Evolutionary conservation across 2,113 vertebrate species (phyloP), one percentile per base, ranked within the genome.

Genomic region (Xiphorhynchus elegans): DNA sequence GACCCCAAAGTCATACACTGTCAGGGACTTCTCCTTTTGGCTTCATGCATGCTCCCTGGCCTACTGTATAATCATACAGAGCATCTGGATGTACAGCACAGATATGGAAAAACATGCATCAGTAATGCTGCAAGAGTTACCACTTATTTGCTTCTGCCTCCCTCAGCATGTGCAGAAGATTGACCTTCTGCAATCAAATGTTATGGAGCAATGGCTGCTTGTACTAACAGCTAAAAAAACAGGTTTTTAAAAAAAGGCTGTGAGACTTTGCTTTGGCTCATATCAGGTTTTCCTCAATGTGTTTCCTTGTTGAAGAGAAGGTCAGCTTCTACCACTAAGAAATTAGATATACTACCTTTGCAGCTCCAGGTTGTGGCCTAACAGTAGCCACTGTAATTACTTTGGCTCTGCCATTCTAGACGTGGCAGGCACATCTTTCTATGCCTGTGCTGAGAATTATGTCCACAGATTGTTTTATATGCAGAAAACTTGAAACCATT

Each of bases 201-300:
- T 53, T 78, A 7, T 2, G 7, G 40, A n/a, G 6, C 42, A 85
- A 56, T 31, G 31, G 6, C 19, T 72, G 28, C 55, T 95, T 69
- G 49, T 76, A 83, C 58, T 58, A 85, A 80, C 75, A 95, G 46
- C 63, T 88, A n/a, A 76, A 76, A 80, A 82, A 69, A 37, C 37
- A 37, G 37, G 8, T 37, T 37, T 37, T 37, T 37, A 37, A 37
- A 93, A 9, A 44, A 90, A 91, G 91, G 10, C 35, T 17, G 0
- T 20, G 68, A 90, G 50, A 69, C 63, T 85, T 91, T 86, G 50
- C n/a, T 83, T 80, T 90, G 87, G 90, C 76, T 96, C 47, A 37
- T 60, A 40, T 31, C 1, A 1, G 16, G 6, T 63, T 94, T 95
- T 92, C 35, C 26, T 90, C 60, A 55, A 7, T 44, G 39, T 63